These are phyloP conservation scores for Melanerpes aurifrons DNA, from an alignment of 2,113 vertebrate genomes.

Conservation along the genomic window DNA sequence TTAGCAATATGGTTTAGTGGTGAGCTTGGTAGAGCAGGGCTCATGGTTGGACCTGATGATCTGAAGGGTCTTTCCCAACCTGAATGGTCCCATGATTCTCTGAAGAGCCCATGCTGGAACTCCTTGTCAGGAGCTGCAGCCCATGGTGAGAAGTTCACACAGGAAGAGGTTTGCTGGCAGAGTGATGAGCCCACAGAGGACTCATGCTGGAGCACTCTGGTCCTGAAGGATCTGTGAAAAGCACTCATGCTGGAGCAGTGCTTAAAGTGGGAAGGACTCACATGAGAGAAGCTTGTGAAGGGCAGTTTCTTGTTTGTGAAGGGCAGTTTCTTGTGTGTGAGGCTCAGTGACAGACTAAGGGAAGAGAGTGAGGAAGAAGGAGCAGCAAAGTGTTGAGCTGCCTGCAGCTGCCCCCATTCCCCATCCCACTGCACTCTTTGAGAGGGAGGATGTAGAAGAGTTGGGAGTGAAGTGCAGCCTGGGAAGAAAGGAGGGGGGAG, in stretches of 20 bases:
- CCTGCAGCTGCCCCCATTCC: neutral
- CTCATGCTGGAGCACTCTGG: neutral
- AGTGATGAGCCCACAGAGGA: neutral
- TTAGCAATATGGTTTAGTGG: too few relatives aligned
- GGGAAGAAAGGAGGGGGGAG: too few relatives aligned
- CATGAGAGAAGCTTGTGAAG: too few relatives aligned
- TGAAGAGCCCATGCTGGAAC: neutral
- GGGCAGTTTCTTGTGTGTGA: neutral
- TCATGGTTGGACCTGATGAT: too few relatives aligned
- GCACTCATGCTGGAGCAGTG: accelerated
- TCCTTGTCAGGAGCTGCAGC: neutral
- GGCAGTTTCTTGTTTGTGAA: too few relatives aligned
- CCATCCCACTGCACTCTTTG: neutral
- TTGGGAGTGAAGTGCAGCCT: neutral
- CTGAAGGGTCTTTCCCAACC: too few relatives aligned
- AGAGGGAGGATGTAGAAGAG: neutral
- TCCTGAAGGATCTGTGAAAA: neutral
- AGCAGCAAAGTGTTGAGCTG: accelerated
- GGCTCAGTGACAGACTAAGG: neutral
- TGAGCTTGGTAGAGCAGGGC: too few relatives aligned
- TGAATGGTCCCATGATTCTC: too few relatives aligned
- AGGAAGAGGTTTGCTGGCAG: neutral
- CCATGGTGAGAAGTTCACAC: neutral
- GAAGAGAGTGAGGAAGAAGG: neutral
- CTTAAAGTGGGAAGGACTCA: neutral